Conservation (phyloP, 2,888 invertebrate genomes). For the Drosophila setosimentum region DNA sequence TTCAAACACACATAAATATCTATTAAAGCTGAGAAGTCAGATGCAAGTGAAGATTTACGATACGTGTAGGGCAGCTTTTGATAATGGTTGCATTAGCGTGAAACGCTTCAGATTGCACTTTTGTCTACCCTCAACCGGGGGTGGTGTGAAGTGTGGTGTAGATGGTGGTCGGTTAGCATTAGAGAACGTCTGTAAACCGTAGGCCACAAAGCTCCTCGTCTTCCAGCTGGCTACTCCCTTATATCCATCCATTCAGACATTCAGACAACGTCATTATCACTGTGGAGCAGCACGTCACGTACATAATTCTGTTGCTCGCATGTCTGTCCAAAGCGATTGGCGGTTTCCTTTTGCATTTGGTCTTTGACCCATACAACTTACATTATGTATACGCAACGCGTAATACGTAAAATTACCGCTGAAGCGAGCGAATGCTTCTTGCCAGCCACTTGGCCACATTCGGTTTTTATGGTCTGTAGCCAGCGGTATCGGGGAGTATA, state of each 20-base stretch:
- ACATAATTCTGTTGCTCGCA: constrained; percentile 59
- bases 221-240: not conserved
- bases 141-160: constrained; percentile 1
- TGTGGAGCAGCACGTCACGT: constrained; percentile 58
- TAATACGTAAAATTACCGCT: constrained; percentile 49
- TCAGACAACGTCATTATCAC: constrained; percentile 66
- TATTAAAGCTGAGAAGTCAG: constrained; percentile 69
- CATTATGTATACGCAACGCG: constrained; percentile 36
- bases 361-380: constrained; percentile 55
- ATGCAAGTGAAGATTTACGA: constrained; percentile 77
- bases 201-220: constrained; percentile 37
- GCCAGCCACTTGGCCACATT: constrained; percentile 64
- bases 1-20: constrained; percentile 68
- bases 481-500: constrained; percentile 35
- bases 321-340: constrained; percentile 47
- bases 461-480: constrained; percentile 51
- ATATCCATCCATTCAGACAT: constrained; percentile 11
- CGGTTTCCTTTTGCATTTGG: constrained; percentile 64
- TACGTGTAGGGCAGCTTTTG: constrained; percentile 59
- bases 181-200: constrained; percentile 51
- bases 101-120: constrained; percentile 67
- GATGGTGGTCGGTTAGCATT: constrained; percentile 34
- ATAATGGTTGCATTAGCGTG: constrained; percentile 79
- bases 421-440: constrained; percentile 52
- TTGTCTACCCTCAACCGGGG: constrained; percentile 28